These are phyloP conservation scores for Halictus quadricinctus DNA, from an alignment of 2,888 invertebrate species.

Conservation along the genomic window DNA sequence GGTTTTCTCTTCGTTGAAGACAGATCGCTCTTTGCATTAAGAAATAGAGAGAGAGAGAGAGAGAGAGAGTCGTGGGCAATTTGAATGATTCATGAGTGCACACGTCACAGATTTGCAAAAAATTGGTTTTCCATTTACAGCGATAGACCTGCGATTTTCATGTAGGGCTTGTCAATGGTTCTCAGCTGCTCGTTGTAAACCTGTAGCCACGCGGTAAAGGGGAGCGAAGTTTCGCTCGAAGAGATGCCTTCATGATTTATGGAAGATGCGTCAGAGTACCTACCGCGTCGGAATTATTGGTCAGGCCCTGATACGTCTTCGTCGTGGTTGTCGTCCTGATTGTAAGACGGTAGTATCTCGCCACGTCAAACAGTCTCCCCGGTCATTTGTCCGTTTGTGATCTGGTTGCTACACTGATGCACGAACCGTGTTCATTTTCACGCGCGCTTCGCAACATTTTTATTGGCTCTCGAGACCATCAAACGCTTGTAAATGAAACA, in stretches of 20 bases:
- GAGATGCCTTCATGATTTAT: conserved; percentile 72
- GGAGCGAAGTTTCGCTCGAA: conserved; percentile 43
- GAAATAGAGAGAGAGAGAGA: neutral
- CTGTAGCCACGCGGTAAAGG: conserved; percentile 5
- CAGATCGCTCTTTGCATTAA: conserved; percentile 6
- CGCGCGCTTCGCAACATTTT: neutral
- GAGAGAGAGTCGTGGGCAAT: conserved; percentile 23
- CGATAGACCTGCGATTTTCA: conserved; percentile 39
- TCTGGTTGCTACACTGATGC: neutral
- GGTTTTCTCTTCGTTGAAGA: conserved; percentile 28
- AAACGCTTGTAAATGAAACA: neutral
- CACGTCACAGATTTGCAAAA: conserved; percentile 16
- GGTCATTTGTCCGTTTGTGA: conserved; percentile 42
- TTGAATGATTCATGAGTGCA: conserved; percentile 55
- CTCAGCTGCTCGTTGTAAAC: conserved; percentile 24
- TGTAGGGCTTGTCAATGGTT: conserved; percentile 42
- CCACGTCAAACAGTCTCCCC: conserved; percentile 30
- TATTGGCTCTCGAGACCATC: neutral
- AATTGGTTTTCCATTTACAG: conserved; percentile 37
- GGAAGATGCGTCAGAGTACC: conserved; percentile 68
- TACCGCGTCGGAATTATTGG: conserved; percentile 67
- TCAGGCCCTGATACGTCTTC: conserved; percentile 59
- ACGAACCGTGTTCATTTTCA: neutral
- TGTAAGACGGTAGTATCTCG: conserved; percentile 47
- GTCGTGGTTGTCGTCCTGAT: conserved; percentile 47